Base-by-base conservation (phyloP, 2,888 invertebrate species). In the Drosophila mimetica region DNA sequence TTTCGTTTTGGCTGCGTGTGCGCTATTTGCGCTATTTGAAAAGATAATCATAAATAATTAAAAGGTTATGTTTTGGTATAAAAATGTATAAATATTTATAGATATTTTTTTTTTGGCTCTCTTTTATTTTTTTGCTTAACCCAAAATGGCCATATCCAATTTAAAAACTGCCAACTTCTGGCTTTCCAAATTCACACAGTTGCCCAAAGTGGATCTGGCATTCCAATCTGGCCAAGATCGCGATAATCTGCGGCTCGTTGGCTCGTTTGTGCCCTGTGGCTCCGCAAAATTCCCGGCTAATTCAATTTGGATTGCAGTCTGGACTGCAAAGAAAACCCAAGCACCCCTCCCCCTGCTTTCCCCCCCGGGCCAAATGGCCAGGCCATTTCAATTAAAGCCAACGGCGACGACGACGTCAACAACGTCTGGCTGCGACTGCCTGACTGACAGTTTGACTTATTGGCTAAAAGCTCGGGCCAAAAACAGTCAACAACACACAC, bases 371-470 rank as follows among this genome's bases (percentile, higher is more conserved):
- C 8, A n/a, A 11, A 11, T 11, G 2, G 52, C 53, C 57, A 4
- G 7, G 57, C 42, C 34, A 57, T 47, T 60, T 63, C 61, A 48
- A 63, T 60, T 60, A 60, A 60, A 28, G 9, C 25, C 34, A 16
- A 42, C 60, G 34, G 55, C 41, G 32, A 42, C 60, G 34, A 50
- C 41, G 32, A 59, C 58, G 59, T 57, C 34, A 41, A 42, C 59
- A 25, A 34, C 34, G 61, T 20, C 59, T 32, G 42, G 36, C 52
- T 55, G 73, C 41, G 61, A 14, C 59, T 32, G 42, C 14, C 52
- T 60, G 73, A 67, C 67, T 71, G 76, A 82, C 85, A 74, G 67
- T 58, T 75, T 77, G 79, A 77, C 54, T 82, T 83, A 79, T 83
- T 76, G 71, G 74, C 71, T 71, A 76, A 76, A 66, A 70, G 70